These are phyloP conservation scores for Zaprionus ornatus DNA, from an alignment of 1,140 invertebrate species.

Conservation along the genomic window DNA sequence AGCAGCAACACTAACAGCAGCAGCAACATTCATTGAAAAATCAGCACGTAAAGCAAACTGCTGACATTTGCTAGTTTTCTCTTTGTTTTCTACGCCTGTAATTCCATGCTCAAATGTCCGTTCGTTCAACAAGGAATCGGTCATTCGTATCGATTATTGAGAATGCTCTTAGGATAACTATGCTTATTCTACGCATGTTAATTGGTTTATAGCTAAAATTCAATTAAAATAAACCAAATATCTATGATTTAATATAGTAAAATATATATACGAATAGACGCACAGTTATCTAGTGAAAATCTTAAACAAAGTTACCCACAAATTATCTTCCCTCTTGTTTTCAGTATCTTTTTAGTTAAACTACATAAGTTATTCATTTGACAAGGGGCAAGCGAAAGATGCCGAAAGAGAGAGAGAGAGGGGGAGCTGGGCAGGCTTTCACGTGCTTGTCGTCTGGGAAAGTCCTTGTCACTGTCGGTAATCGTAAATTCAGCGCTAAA, in stretches of 20 bases:
- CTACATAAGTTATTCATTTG: constrained; percentile 57
- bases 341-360: not conserved
- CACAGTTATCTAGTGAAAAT: too few relatives aligned
- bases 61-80: constrained; percentile 25
- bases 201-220: constrained; percentile 24
- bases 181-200: constrained; percentile 47
- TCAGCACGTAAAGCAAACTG: constrained; percentile 53
- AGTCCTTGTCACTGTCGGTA: constrained; percentile 54
- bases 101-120: not conserved
- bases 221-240: not conserved
- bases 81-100: constrained; percentile 1
- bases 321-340: not conserved
- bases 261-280: too few relatives aligned
- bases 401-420: not conserved
- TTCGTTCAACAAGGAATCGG: not conserved
- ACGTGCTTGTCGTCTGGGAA: constrained; percentile 33
- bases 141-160: constrained; percentile 31
- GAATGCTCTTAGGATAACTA: not conserved
- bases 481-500: constrained; percentile 75
- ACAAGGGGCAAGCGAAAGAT: not conserved
- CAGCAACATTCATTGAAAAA: constrained; percentile 19
- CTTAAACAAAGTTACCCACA: too few relatives aligned
- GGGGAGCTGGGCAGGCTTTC: not conserved
- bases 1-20: constrained; percentile 1
- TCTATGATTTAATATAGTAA: too few relatives aligned